Evolutionary conservation across 1,140 invertebrate species (phyloP), one percentile per base, ranked within the genome.

Genomic region (Trypoxylus dichotomus): DNA sequence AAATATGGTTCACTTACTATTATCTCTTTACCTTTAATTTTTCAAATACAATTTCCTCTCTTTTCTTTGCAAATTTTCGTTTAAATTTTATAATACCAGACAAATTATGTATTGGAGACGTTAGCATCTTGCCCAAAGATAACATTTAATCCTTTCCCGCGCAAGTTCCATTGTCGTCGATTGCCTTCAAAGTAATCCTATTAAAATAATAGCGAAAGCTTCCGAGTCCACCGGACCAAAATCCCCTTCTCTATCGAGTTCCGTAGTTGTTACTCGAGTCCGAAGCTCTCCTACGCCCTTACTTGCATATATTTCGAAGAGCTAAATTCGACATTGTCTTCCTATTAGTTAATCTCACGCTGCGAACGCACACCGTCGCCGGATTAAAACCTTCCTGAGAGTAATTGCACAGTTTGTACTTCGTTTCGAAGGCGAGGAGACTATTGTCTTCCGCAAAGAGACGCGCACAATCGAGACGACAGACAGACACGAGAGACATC

Each of bases 391-490:
- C 21, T 68, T 68, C 60, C 15, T 29, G 60, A 29, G 60, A 24
- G 60, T 68, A 68, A 68, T 68, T 68, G 60, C 60, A 68, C 60
- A 68, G 60, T 68, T 68, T 68, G 60, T 24, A 68, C 21, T 29
- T 29, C 27, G 27, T 68, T 68, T 13, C 11, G 13, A 11, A 68
- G 60, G 60, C 21, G 24, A 19, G 15, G 24, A 19, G 15, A 6
- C 60, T 8, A 68, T 68, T 68, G 60, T 68, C 60, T 68, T 24
- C 47, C n/a, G 15, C 24, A 24, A n/a, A n/a, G 19, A 68, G 24
- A 68, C 60, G 24, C 60, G 15, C 60, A 68, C 60, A n/a, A 68
- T 68, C 27, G 24, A 3, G 60, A 24, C 24, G 60, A 24, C 11
- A 25, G 58, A 60, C 58, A n/a, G n/a, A n/a, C n/a, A n/a, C n/a